Evolutionary conservation across 2,797 vertebrate species (phyloP).

Genomic region (Chloroceryle amazona): DNA sequence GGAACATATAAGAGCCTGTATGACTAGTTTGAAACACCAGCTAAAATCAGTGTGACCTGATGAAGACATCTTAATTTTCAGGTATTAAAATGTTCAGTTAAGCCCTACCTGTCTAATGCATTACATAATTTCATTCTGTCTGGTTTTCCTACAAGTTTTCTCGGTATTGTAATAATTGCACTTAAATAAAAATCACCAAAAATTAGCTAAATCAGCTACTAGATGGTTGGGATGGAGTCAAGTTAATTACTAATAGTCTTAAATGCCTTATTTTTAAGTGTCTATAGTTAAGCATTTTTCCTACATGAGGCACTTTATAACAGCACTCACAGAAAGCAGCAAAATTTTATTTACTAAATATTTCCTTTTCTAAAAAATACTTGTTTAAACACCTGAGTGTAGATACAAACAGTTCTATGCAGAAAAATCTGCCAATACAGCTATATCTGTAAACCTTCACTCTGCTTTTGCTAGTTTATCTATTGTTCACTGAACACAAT

Average conservation of each 20-base stretch:
- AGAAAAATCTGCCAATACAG: neutral
- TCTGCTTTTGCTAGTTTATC: neutral
- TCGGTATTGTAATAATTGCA: neutral
- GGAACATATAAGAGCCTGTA: neutral
- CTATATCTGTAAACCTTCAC: neutral
- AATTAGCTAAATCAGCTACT: neutral
- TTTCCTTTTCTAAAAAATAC: accelerated
- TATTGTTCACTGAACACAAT: neutral
- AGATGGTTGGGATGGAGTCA: neutral
- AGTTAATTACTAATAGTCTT: neutral
- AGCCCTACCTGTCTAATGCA: neutral
- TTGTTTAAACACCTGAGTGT: neutral
- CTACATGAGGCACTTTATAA: neutral
- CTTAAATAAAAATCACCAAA: neutral
- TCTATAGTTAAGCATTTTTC: neutral
- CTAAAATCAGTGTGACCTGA: neutral
- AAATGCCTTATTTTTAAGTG: neutral
- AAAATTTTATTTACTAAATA: neutral
- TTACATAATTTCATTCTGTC: neutral
- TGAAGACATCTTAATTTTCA: neutral
- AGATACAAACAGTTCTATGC: neutral
- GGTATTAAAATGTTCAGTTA: neutral
- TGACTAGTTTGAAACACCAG: neutral
- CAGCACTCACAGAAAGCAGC: neutral
- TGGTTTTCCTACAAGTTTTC: neutral